Conservation (phyloP, 2,113 vertebrate species). For the Solenodon paradoxus region DNA sequence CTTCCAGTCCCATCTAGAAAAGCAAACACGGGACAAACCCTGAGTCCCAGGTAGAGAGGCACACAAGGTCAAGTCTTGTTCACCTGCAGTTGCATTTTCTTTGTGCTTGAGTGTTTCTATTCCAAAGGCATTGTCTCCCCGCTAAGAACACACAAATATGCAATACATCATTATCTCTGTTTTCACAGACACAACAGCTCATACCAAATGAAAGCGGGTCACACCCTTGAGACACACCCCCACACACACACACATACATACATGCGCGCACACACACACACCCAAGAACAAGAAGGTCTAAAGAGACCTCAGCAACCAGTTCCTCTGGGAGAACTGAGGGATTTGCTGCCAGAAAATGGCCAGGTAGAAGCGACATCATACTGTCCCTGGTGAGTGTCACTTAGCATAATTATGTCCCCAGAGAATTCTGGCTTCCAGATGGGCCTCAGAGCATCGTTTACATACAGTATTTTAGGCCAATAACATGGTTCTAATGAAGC, state of each 20-base stretch:
- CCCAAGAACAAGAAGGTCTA: not conserved
- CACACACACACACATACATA: not conserved
- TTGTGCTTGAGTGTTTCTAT: not conserved
- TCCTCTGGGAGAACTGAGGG: not conserved
- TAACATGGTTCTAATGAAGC: conserved; percentile 71
- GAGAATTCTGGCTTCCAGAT: conserved; percentile 63
- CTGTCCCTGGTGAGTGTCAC: conserved; percentile 8
- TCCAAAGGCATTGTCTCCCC: not conserved
- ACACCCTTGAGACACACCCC: not conserved
- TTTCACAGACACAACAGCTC: not conserved
- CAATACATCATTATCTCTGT: conserved; percentile 1
- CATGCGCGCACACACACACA: not conserved
- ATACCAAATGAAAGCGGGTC: conserved; percentile 18
- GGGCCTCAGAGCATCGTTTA: conserved; percentile 54
- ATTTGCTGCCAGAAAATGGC: not conserved
- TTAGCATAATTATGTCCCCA: conserved; percentile 67
- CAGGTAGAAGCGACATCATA: not conserved
- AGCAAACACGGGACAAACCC: not conserved
- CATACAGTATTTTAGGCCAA: conserved; percentile 51
- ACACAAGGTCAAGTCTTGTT: not conserved
- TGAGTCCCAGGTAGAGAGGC: not conserved
- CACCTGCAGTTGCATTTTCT: not conserved
- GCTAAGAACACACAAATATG: not conserved
- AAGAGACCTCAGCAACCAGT: not conserved
- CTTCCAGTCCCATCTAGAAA: not conserved